phyloP scores from a whole-genome alignment of 1,140 invertebrate genomes.

The Zaprionus ornatus region DNA sequence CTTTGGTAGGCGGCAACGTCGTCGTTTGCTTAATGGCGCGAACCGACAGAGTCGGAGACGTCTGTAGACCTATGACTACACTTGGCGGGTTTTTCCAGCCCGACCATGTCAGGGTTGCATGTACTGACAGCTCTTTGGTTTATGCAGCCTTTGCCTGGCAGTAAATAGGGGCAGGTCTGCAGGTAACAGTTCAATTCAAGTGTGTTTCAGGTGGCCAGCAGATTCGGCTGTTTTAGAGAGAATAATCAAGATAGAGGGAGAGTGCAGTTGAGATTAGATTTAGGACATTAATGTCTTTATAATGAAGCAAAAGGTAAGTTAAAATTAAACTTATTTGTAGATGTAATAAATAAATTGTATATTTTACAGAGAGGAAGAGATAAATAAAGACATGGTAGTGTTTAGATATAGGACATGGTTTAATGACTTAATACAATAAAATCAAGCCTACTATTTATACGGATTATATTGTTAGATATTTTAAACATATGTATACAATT shows the following conservation, averaged over 20 bases:
- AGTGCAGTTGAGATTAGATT: not conserved
- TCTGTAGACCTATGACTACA: not conserved
- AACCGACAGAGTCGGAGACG: conserved; percentile 36
- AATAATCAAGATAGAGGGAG: not conserved
- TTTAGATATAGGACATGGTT: not conserved
- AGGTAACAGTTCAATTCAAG: not conserved
- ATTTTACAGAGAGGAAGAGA: not conserved
- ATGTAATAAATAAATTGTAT: not conserved
- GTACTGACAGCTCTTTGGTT: conserved; percentile 24
- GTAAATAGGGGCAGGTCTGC: not conserved
- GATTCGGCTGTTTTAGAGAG: not conserved
- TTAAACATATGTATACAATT: not conserved
- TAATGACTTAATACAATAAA: not conserved
- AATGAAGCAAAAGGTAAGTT: not conserved
- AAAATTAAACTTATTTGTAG: not conserved
- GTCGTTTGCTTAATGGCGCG: conserved; percentile 70
- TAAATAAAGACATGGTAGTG: not conserved
- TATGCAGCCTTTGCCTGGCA: not conserved
- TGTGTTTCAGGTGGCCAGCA: not conserved
- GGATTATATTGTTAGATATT: not conserved
- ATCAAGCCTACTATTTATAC: not conserved
- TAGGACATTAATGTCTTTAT: not conserved
- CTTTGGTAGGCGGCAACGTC: conserved; percentile 23
- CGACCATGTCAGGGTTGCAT: conserved; percentile 43
- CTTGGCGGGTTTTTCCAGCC: not conserved